Percentiles rank a stretch among this genome's conserved stretches.
phyloP scores from a whole-genome alignment of 2,888 invertebrate species.

The Campoletis raptor region DNA sequence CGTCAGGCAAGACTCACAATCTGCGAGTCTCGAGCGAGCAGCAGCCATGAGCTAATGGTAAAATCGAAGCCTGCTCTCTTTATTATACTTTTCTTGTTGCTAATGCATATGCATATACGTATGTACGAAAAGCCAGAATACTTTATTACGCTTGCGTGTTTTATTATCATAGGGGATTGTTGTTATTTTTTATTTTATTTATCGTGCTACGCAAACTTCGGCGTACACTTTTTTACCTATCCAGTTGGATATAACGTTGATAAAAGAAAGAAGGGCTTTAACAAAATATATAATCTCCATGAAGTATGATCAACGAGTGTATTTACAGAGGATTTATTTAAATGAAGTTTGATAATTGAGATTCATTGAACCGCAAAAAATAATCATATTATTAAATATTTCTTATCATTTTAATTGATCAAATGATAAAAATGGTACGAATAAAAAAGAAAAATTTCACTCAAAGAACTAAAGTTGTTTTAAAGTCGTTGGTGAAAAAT shows the following conservation, averaged over 20 bases:
- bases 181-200: conserved; percentile 16
- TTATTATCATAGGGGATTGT: conserved; percentile 22
- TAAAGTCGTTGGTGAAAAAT: background rate
- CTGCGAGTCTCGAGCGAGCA: conserved; percentile 19
- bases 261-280: background rate
- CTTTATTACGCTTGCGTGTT: conserved; percentile 44
- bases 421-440: background rate
- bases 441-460: background rate
- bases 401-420: background rate
- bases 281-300: conserved; percentile 4
- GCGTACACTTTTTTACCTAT: conserved; percentile 4
- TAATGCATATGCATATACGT: conserved; percentile 32
- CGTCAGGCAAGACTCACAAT: conserved; percentile 31
- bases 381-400: background rate
- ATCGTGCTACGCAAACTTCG: conserved; percentile 31
- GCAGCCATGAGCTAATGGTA: conserved; percentile 54
- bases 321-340: background rate
- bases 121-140: conserved; percentile 13
- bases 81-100: conserved; percentile 23
- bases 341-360: background rate
- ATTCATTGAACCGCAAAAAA: background rate
- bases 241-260: conserved; percentile 13
- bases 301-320: background rate
- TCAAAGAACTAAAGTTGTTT: background rate
- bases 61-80: conserved; percentile 61